Evolutionary conservation across 2,113 vertebrate genomes (phyloP).

Genomic region (Ailuropoda melanoleuca): DNA sequence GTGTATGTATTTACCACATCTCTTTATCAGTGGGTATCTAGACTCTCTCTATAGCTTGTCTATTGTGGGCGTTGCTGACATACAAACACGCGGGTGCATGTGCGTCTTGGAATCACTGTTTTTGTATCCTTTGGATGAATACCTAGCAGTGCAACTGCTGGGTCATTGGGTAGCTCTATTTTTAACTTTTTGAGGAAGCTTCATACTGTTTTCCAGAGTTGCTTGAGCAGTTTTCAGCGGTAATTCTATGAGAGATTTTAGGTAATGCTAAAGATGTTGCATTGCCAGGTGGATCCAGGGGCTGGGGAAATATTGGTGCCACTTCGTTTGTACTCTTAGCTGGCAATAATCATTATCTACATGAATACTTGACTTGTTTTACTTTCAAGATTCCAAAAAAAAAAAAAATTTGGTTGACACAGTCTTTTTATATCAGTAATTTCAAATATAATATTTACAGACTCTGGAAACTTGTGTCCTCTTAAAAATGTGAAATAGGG

Average conservation of each 20-base stretch:
- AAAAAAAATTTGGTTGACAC: neutral
- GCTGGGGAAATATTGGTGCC: neutral
- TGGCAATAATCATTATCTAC: neutral
- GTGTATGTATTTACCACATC: too few relatives aligned
- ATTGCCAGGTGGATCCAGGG: neutral
- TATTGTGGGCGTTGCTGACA: too few relatives aligned
- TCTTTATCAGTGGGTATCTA: too few relatives aligned
- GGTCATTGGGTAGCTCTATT: too few relatives aligned
- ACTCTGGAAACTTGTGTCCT: neutral
- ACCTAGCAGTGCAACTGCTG: too few relatives aligned
- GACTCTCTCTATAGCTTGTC: too few relatives aligned
- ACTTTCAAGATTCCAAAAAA: neutral
- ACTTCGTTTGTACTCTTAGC: neutral
- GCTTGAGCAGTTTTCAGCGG: neutral
- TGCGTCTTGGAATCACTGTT: too few relatives aligned
- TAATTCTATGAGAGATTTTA: neutral
- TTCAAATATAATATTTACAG: neutral
- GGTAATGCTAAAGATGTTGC: neutral
- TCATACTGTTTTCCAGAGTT: too few relatives aligned
- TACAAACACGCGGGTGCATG: too few relatives aligned
- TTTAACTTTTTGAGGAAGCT: too few relatives aligned
- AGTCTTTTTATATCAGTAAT: neutral
- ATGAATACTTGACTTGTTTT: neutral
- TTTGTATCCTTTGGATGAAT: too few relatives aligned
- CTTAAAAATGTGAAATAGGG: neutral